These are phyloP conservation scores for Silurus meridionalis DNA, from an alignment of 2,113 vertebrate species.

Conservation along the genomic window DNA sequence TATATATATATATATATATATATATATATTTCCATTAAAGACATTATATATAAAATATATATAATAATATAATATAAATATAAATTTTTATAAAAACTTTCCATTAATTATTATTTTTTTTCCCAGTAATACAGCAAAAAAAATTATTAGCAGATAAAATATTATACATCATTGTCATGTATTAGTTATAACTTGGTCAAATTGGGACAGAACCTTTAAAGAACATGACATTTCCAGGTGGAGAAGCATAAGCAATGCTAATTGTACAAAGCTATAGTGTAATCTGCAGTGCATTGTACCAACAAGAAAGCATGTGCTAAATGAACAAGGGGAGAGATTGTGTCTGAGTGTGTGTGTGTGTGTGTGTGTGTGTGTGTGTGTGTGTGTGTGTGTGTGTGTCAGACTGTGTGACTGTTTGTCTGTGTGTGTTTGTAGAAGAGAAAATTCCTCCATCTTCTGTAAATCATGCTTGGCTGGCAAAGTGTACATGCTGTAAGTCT, in stretches of 20 bases:
- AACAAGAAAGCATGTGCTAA: conserved; percentile 7
- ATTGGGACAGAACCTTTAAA: background rate
- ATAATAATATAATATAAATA: too few relatives aligned
- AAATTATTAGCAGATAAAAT: background rate
- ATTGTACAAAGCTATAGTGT: background rate
- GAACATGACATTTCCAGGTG: background rate
- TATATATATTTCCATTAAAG: too few relatives aligned
- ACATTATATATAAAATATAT: too few relatives aligned
- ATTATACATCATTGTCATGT: background rate
- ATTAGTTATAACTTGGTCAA: background rate
- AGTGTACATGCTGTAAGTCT: background rate
- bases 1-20: too few relatives aligned
- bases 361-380: background rate
- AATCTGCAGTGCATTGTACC: conserved; percentile 19
- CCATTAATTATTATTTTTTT: background rate
- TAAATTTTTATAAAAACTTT: too few relatives aligned
- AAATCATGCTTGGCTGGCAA: background rate
- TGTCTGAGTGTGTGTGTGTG: background rate
- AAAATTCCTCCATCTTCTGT: background rate
- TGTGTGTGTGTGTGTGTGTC: background rate
- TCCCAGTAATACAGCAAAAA: background rate
- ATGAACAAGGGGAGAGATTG: background rate
- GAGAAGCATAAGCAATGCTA: background rate
- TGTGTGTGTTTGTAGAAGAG: background rate
- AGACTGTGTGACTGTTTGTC: background rate